Evolutionary conservation across 1,140 invertebrate species (phyloP).

Genomic region (Trichonephila clavipes): DNA sequence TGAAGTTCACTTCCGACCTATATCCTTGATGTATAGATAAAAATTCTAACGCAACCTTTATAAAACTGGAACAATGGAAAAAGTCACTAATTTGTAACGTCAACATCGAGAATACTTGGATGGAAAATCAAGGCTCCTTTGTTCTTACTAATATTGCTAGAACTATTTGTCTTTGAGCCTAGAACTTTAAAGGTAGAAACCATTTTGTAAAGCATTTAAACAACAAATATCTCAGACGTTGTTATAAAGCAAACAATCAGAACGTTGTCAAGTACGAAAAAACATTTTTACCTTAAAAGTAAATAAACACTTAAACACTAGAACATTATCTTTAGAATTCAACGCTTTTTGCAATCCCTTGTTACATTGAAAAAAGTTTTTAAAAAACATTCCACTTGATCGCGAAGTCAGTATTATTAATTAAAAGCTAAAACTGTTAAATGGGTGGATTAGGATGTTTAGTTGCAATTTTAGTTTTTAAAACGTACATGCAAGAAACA

Average conservation of each 20-base stretch:
- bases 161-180: not conserved
- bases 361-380: not conserved
- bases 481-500: conserved; percentile 54
- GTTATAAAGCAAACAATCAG: conserved; percentile 12
- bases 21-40: not conserved
- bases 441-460: not conserved
- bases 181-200: conserved; percentile 9
- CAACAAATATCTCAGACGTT: conserved; percentile 24
- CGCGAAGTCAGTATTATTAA: conserved; percentile 29
- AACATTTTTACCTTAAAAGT: not conserved
- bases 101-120: not conserved
- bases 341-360: not conserved
- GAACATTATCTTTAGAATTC: not conserved
- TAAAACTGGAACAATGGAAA: not conserved
- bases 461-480: conserved; percentile 18
- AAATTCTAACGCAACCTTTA: not conserved
- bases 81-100: not conserved
- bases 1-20: not conserved
- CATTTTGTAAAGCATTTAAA: conserved; percentile 17
- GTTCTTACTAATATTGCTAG: not conserved
- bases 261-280: conserved; percentile 6
- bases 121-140: not conserved
- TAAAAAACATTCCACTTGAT: conserved; percentile 14
- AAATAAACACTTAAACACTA: not conserved
- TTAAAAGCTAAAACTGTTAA: conserved; percentile 19